Evolutionary conservation across 2,797 vertebrate species (phyloP), one percentile per base, ranked within the genome.

Genomic region (Cephalopachus bancanus): DNA sequence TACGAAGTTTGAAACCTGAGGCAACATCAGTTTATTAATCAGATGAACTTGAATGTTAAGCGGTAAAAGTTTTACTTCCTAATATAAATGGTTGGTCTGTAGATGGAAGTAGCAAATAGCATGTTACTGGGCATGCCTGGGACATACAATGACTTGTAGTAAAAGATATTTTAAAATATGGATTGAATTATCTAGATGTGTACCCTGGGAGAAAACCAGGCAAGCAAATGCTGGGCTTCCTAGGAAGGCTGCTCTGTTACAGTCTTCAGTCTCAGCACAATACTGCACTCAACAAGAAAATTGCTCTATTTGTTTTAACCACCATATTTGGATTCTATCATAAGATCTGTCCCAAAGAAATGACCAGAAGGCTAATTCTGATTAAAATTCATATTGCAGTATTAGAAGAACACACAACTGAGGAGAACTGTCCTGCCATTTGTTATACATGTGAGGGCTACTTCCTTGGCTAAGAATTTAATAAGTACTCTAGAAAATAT

Each of bases 31-130:
- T 65, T 90, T 94, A 90, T 96, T 94, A 88, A 94, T 94, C 89
- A 94, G 76, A 96, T 69, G 65, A 94, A 95, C 92, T 92, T 97
- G 67, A 97, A 95, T 93, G 67, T 86, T 94, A 69, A 93, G 85
- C 57, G 90, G 53, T 93, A 62, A 87, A 94, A 78, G 51, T 95
- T 96, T 97, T 64, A 89, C 11, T 95, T 94, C 10, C 37, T 78
- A 91, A 30, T 81, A 92, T 92, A 96, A 97, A 94, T 26, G 97
- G 30, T 64, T 95, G 26, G 65, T 72, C 57, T 90, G 67, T 28
- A 96, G 71, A 92, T 87, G 87, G 20, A 89, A 94, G 69, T 80
- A 97, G 86, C 44, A 94, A 94, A 93, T 30, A 95, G 16, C 37
- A 89, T 60, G 69, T 55, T 74, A 55, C 0, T 75, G 28, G 59